These are phyloP conservation scores for Alethe diademata DNA, from an alignment of 2,113 vertebrate species.

Conservation along the genomic window DNA sequence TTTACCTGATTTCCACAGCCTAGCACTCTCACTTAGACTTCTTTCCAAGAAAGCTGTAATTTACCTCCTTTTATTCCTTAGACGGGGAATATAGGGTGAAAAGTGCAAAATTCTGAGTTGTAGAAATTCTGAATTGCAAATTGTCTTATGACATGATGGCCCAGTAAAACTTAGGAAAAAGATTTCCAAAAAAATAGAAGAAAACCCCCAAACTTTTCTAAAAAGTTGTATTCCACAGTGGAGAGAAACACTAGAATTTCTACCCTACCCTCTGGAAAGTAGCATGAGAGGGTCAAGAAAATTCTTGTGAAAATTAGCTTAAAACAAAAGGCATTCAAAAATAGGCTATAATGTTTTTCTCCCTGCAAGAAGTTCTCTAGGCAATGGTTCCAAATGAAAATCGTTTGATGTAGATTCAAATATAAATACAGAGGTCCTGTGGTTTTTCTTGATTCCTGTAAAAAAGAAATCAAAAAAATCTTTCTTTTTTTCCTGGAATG, in stretches of 20 bases:
- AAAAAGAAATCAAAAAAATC: conserved; percentile 44
- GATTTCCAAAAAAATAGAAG: neutral
- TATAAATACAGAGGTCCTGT: conserved; percentile 68
- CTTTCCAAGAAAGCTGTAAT: neutral
- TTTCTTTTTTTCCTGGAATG: conserved; percentile 66
- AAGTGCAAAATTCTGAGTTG: neutral
- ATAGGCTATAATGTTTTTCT: conserved; percentile 37
- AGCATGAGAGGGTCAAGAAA: neutral
- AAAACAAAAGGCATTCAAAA: conserved; percentile 56
- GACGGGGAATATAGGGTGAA: neutral
- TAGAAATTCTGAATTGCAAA: neutral
- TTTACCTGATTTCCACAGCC: neutral
- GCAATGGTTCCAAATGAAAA: conserved; percentile 62
- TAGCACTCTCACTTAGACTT: neutral
- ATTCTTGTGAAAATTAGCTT: conserved; percentile 35
- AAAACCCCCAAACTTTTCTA: neutral
- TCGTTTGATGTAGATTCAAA: conserved; percentile 68
- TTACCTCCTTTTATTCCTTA: neutral
- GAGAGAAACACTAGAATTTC: neutral
- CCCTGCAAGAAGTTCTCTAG: conserved; percentile 45
- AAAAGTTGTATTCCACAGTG: neutral
- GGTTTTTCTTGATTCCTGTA: conserved; percentile 67
- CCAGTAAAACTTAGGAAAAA: neutral
- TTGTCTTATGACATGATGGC: neutral
- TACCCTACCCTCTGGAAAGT: neutral